These are phyloP conservation scores for Seriola dumerili DNA, from an alignment of 2,113 vertebrate species.

Conservation along the genomic window DNA sequence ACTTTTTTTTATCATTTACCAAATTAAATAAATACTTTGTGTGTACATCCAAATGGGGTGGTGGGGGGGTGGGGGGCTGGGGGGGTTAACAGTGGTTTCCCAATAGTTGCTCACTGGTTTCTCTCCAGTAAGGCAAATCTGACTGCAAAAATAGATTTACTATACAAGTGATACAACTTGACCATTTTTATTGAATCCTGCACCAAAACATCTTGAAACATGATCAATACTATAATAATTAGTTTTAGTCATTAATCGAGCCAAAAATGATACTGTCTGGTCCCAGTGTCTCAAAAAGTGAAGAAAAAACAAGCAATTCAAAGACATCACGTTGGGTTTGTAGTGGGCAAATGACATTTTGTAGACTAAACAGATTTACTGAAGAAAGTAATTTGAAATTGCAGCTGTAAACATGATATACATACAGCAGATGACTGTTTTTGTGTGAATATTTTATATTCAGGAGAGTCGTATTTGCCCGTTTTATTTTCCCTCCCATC, in stretches of 20 bases:
- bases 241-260: not conserved
- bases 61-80: not conserved
- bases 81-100: not conserved
- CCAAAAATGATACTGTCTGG: not conserved
- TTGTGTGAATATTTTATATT: slow-evolving; percentile 4
- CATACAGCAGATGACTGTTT: not conserved
- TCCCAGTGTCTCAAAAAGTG: not conserved
- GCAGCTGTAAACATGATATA: not conserved
- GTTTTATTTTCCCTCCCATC: slow-evolving; percentile 19
- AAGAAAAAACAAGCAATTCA: not conserved
- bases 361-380: no score
- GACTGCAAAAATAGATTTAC: not conserved
- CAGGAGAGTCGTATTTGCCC: not conserved
- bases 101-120: not conserved
- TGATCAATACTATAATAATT: not conserved
- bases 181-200: not conserved
- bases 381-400: not conserved
- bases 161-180: not conserved
- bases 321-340: not conserved
- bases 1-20: not conserved
- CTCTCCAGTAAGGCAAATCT: not conserved
- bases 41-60: not conserved
- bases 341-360: not conserved
- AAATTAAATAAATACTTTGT: not conserved
- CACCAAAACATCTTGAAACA: not conserved